phyloP scores from a whole-genome alignment of 2,797 vertebrate species.

The Arrhamphus sclerolepis region DNA sequence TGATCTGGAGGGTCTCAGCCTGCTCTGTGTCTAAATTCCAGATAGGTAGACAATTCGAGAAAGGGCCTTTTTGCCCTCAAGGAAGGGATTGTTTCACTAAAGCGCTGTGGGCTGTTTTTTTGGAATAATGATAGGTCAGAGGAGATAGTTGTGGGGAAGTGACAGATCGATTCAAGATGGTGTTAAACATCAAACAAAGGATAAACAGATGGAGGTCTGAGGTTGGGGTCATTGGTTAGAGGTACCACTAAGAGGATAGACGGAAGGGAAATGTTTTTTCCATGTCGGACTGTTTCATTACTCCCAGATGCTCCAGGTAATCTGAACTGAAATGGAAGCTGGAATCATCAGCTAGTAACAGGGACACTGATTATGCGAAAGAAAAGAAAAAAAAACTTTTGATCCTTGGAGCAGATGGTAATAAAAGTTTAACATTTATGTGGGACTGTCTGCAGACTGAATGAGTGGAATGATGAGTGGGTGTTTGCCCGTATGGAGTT shows the following conservation, averaged over 20 bases:
- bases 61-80: constrained; percentile 23
- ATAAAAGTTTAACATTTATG: constrained; percentile 61
- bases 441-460: constrained; percentile 48
- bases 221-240: constrained; percentile 55
- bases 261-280: constrained; percentile 76
- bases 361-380: constrained; percentile 68
- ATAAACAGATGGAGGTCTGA: constrained; percentile 55
- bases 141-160: constrained; percentile 62
- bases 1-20: constrained; percentile 64
- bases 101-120: constrained; percentile 41
- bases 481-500: constrained; percentile 36
- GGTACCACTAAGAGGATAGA: constrained; percentile 51
- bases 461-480: constrained; percentile 40
- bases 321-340: constrained; percentile 66
- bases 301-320: constrained; percentile 80
- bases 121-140: constrained; percentile 57
- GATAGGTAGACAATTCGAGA: constrained; percentile 50
- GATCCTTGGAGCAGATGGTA: constrained; percentile 51
- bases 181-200: constrained; percentile 63
- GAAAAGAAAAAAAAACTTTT: constrained; percentile 29
- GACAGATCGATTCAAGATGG: constrained; percentile 77
- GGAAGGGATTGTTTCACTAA: constrained; percentile 34
- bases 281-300: constrained; percentile 71
- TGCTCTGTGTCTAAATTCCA: constrained; percentile 50
- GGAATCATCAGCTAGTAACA: constrained; percentile 61